These are phyloP conservation scores for Rhodophaea formosa DNA, from an alignment of 2,888 invertebrate genomes.

Conservation along the genomic window DNA sequence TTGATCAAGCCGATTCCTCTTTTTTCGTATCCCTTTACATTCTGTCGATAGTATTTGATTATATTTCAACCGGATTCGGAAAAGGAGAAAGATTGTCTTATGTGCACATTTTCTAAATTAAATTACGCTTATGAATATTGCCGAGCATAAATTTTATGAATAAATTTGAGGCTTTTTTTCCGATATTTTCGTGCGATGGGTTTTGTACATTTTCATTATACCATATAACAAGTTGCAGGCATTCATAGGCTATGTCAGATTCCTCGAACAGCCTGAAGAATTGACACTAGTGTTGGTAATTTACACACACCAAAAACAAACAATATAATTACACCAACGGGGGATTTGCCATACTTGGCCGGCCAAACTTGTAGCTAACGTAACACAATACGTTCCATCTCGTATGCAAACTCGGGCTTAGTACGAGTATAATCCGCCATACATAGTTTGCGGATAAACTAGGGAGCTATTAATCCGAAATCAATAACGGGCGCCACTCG, in stretches of 20 bases:
- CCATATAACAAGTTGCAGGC: no score
- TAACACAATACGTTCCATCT: conserved; percentile 10
- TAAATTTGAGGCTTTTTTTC: no score
- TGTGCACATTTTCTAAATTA: background rate
- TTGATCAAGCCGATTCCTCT: background rate
- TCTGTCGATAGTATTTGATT: background rate
- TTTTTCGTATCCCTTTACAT: background rate
- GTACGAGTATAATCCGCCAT: conserved; percentile 4
- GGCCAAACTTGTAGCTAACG: background rate
- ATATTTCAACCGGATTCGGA: background rate
- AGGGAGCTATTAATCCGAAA: conserved; percentile 17
- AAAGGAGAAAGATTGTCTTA: background rate
- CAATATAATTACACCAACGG: background rate
- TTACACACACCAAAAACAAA: no score
- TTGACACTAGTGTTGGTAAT: background rate
- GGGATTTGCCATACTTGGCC: background rate
- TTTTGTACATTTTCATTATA: no score
- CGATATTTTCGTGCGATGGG: no score
- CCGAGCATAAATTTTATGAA: no score
- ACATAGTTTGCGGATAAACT: conserved; percentile 4
- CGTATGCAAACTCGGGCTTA: conserved; percentile 7
- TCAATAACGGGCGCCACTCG: conserved; percentile 17
- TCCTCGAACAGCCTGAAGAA: no score
- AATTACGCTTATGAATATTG: no score
- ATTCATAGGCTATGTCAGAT: no score